Evolutionary conservation across 2,888 invertebrate genomes (phyloP), one percentile per base, ranked within the genome.

Genomic region (Dexiosoma caninum): DNA sequence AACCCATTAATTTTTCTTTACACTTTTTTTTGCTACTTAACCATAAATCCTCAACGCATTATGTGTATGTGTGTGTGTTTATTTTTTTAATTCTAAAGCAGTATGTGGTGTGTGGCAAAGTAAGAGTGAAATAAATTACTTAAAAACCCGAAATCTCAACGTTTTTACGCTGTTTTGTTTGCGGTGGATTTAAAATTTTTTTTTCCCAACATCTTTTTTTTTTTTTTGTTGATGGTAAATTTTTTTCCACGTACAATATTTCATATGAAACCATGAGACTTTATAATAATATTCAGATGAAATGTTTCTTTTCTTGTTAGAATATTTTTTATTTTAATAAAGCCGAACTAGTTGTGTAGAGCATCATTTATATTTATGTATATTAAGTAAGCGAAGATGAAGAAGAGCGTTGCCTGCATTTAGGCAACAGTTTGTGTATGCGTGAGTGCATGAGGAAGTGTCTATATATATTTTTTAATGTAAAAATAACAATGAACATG

Each of bases 321-420:
- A 42, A 16, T 27, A 42, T 40, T 80, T 57, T 49, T 69, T 60
- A 35, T 70, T 76, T 76, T 71, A 76, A 72, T 72, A 80, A 80
- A 80, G 71, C 66, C 46, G 32, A 75, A 71, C 67, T 49, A 53
- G 37, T 35, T 60, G 60, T 55, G 53, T 14, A 59, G 66, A 70
- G 42, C 69, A 19, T 53, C 60, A 53, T 75, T 70, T 66, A 60
- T 70, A 60, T 75, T 64, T 59, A 46, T 49, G 19, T n/a, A n/a
- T n/a, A n/a, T 57, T 57, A 44, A 78, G 60, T 42, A 35, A 66
- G 53, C 23, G 8, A 59, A 51, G 14, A 8, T 35, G n/a, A 66
- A 51, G 69, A 51, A 53, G 62, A 49, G 3, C 27, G 19, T 59
- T 37, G 27, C n/a, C 16, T 66, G 40, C 70, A 49, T 76, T 76